A percentile compares a stretch with the other conserved stretches of the same genome.
These are phyloP conservation scores for Brachionus calyciflorus DNA, from an alignment of 1,140 invertebrate species.

Conservation along the genomic window DNA sequence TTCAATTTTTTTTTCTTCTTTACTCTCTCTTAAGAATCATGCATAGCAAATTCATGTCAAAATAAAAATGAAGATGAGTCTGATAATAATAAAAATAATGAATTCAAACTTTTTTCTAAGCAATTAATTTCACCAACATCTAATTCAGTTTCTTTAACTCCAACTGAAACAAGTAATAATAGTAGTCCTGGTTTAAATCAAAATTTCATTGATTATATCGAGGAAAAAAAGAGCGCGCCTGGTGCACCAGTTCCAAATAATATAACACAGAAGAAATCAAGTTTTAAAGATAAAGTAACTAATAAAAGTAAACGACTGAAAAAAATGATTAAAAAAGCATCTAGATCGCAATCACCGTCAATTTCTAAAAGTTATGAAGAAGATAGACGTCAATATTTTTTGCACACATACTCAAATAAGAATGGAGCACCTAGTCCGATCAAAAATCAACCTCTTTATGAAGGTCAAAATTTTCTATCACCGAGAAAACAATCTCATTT, in stretches of 20 bases:
- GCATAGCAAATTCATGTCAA: background rate
- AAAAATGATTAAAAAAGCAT: slow-evolving; percentile 12
- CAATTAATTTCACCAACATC: background rate
- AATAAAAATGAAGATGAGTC: slow-evolving; percentile 28
- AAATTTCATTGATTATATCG: background rate
- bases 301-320: background rate
- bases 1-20: slow-evolving; percentile 3
- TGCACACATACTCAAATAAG: background rate
- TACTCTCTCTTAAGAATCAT: background rate
- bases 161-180: background rate
- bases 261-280: background rate
- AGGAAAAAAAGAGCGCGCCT: background rate
- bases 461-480: slow-evolving; percentile 29
- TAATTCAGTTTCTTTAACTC: background rate
- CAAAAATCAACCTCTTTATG: background rate
- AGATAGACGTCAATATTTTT: slow-evolving; percentile 7
- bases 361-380: slow-evolving; percentile 44
- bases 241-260: background rate
- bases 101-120: too few species aligned
- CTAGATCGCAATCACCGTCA: slow-evolving; percentile 18
- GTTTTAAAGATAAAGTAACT: background rate
- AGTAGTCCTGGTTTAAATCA: background rate
- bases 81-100: too few species aligned
- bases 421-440: background rate
- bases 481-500: slow-evolving; percentile 9